Conservation (phyloP, 64 coral and sea anemone genomes). For the Montipora cactus region DNA sequence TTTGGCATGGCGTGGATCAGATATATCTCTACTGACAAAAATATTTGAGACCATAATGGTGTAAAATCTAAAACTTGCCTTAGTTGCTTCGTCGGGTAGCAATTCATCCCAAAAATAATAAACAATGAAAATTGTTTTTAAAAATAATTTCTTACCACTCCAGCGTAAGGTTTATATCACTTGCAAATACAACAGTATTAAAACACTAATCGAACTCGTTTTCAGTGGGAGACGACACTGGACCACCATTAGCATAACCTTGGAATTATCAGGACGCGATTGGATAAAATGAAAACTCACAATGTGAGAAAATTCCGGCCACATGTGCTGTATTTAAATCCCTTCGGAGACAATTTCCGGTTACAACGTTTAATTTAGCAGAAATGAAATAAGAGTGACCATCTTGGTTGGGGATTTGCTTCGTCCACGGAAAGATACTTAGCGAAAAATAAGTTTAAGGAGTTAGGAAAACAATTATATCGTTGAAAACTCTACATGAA, state of each 20-base stretch:
- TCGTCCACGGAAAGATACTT: not conserved
- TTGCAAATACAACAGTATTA: not conserved
- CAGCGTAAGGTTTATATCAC: not conserved
- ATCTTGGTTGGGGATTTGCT: not conserved
- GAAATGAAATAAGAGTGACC: not conserved
- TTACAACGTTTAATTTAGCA: not conserved
- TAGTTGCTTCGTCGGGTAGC: not conserved
- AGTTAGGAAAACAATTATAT: not conserved
- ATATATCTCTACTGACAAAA: not conserved
- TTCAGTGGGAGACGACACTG: not conserved
- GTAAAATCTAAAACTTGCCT: not conserved
- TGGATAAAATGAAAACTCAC: not conserved
- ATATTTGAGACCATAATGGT: not conserved
- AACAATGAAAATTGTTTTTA: not conserved
- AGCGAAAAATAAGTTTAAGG: not conserved
- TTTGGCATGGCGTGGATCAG: not conserved
- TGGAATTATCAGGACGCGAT: not conserved
- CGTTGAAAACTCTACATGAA: not conserved
- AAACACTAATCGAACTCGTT: not conserved
- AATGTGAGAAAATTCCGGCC: not conserved
- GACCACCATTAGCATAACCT: not conserved
- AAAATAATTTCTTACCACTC: not conserved
- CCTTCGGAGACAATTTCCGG: conserved; percentile 25
- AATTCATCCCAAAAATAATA: too few relatives aligned
- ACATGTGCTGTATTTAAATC: not conserved